Percentiles rank a stretch among this genome's conserved stretches.
Conservation (phyloP, 2,888 invertebrate species). For the Drosophila rubida region DNA sequence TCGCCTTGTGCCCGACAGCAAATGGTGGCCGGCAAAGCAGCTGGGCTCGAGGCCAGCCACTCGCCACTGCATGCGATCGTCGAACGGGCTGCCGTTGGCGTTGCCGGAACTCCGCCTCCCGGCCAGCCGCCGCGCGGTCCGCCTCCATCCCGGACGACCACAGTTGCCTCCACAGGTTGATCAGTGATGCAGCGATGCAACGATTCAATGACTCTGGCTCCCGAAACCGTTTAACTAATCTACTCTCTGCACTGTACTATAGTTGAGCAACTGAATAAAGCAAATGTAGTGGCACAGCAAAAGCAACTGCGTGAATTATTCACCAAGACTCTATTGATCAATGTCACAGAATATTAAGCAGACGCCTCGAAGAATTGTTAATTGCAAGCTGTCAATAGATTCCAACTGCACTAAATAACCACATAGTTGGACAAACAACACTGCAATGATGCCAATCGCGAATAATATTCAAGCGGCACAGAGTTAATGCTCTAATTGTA, state of each 20-base stretch:
- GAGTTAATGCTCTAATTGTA: slow-evolving; percentile 8
- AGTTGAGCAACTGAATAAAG: slow-evolving; percentile 31
- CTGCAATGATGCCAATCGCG: slow-evolving; percentile 12
- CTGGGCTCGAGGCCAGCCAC: slow-evolving; percentile 8
- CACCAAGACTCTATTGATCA: too few species aligned
- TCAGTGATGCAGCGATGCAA: not conserved
- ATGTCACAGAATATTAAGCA: too few species aligned
- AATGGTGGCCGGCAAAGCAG: slow-evolving; percentile 12
- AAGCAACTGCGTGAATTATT: too few species aligned
- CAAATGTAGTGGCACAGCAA: slow-evolving; percentile 10
- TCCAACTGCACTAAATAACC: not conserved
- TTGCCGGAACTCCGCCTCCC: slow-evolving; percentile 35
- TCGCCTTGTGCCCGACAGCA: slow-evolving; percentile 23
- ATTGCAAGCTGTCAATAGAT: not conserved
- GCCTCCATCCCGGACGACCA: slow-evolving; percentile 45
- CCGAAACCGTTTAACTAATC: not conserved
- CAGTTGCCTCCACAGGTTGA: slow-evolving; percentile 32
- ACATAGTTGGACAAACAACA: not conserved
- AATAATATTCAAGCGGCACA: slow-evolving; percentile 4
- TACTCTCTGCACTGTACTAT: slow-evolving; percentile 18
- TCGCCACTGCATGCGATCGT: slow-evolving; percentile 23
- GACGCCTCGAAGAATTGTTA: too few species aligned
- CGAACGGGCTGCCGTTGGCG: not conserved
- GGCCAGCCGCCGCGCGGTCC: slow-evolving; percentile 42
- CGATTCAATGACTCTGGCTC: not conserved